A percentile compares a stretch with the other conserved stretches of the same genome.
Evolutionary conservation across 1,140 invertebrate genomes (phyloP).

Genomic region (Camponotus pennsylvanicus): DNA sequence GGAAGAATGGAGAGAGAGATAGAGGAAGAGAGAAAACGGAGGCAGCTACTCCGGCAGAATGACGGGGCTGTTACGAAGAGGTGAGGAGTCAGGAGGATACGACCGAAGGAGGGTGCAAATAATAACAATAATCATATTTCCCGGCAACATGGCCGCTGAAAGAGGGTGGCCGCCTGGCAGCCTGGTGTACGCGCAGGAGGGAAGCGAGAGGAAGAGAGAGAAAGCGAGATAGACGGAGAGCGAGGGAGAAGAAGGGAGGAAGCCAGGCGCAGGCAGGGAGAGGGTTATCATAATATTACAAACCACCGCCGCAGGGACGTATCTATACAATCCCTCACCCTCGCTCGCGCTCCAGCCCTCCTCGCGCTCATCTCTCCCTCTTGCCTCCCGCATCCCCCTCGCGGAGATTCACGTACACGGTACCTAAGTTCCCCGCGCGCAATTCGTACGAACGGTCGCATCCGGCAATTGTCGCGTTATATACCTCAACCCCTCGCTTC

Average conservation of each 20-base stretch:
- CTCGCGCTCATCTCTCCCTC: slow-evolving; percentile 40
- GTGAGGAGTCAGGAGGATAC: slow-evolving; percentile 80
- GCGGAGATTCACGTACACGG: slow-evolving; percentile 60
- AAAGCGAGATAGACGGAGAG: slow-evolving; percentile 66
- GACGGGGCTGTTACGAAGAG: slow-evolving; percentile 71
- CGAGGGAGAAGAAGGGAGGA: slow-evolving; percentile 59
- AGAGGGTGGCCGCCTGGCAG: slow-evolving; percentile 81
- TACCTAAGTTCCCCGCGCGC: slow-evolving; percentile 79
- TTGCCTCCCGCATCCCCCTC: slow-evolving; percentile 1
- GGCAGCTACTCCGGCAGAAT: slow-evolving; percentile 61
- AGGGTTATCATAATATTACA: slow-evolving; percentile 87
- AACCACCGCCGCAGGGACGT: slow-evolving; percentile 85
- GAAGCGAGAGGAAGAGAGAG: slow-evolving; percentile 65
- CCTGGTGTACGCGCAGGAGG: slow-evolving; percentile 71
- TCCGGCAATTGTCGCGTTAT: slow-evolving; percentile 83
- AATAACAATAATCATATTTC: slow-evolving; percentile 87
- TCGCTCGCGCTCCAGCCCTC: slow-evolving; percentile 57
- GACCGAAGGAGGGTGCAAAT: slow-evolving; percentile 84
- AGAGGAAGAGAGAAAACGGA: slow-evolving; percentile 50
- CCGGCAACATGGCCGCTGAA: slow-evolving; percentile 86
- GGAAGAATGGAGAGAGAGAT: slow-evolving; percentile 31
- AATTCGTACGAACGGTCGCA: slow-evolving; percentile 81
- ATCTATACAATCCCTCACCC: slow-evolving; percentile 83
- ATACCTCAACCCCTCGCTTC: slow-evolving; percentile 51
- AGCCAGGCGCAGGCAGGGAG: slow-evolving; percentile 75